Evolutionary conservation across 2,797 vertebrate species (phyloP), one percentile per base, ranked within the genome.

Genomic region (Pipistrellus pipistrellus): DNA sequence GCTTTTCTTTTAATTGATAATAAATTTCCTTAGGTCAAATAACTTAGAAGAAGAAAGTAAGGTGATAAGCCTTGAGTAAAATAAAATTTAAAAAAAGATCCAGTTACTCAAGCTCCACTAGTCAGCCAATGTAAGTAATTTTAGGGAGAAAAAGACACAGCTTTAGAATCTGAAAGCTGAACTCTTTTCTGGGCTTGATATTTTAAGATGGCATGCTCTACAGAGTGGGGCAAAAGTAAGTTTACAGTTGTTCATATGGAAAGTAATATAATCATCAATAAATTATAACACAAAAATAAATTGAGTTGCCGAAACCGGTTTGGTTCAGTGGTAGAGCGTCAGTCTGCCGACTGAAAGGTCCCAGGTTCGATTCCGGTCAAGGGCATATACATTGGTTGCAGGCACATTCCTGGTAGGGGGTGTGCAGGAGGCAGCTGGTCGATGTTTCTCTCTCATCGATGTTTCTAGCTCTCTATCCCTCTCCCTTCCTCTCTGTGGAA

Each of bases 1-100:
- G 48, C 68, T 93, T 77, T 84, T n/a, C 90, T 83, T 86, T 86
- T 55, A 72, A 76, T 62, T 85, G 81, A 66, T 59, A 51, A 88
- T 48, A 62, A 72, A 93, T 17, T 94, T 91, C n/a, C n/a, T 69
- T 53, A 68, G 82, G 46, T 27, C 30, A 90, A 76, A 95, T 44
- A 71, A 68, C 53, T 90, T 85, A 81, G 1, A 15, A 46, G 44
- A 75, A 73, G 21, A 44, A 66, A 85, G 20, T 51, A 30, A 87
- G 41, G 20, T 77, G 57, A 85, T 66, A 57, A 75, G 4, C 25
- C 12, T 27, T 53, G 20, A 94, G 3, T 78, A 32, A 88, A 64
- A 73, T 30, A 66, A n/a, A 35, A 69, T 38, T 30, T 20, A 14
- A 14, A 41, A 46, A 77, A 38, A 82, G 35, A 21, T 18, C 48